phyloP scores from a whole-genome alignment of 2,113 vertebrate genomes.

The Rhynchomys soricoides region DNA sequence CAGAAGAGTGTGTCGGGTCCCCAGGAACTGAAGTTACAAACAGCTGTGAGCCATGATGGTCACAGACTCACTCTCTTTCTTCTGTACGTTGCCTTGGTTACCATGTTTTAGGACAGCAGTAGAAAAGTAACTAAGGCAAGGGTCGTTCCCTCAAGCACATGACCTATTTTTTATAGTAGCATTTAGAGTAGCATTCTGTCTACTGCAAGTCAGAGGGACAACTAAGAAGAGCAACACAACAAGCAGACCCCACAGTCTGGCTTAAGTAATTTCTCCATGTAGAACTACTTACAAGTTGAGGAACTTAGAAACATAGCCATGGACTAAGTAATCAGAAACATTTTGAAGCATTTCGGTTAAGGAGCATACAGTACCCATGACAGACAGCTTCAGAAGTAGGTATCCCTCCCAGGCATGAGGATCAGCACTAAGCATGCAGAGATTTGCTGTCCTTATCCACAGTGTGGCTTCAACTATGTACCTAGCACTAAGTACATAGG shows the following conservation, averaged over 20 bases:
- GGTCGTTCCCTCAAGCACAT: not conserved
- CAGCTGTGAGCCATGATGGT: not conserved
- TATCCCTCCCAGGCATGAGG: not conserved
- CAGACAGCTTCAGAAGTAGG: not conserved
- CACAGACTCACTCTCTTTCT: not conserved
- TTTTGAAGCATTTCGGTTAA: no score
- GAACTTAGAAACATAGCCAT: not conserved
- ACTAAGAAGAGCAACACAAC: not conserved
- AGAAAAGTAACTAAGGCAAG: not conserved
- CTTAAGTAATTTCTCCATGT: not conserved
- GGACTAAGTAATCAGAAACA: not conserved
- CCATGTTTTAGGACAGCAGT: not conserved
- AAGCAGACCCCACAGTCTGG: not conserved
- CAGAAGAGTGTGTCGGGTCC: not conserved
- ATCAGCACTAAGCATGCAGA: not conserved
- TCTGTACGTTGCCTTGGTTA: not conserved
- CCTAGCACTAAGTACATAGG: not conserved
- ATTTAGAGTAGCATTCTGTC: no score
- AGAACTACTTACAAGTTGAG: not conserved
- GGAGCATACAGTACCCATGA: accelerated
- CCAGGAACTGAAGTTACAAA: not conserved
- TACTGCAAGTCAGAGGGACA: not conserved
- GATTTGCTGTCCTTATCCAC: not conserved
- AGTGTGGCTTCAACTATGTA: not conserved
- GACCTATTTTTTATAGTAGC: no score